Evolutionary conservation across 1,140 invertebrate genomes (phyloP).

Genomic region (Varroa destructor): DNA sequence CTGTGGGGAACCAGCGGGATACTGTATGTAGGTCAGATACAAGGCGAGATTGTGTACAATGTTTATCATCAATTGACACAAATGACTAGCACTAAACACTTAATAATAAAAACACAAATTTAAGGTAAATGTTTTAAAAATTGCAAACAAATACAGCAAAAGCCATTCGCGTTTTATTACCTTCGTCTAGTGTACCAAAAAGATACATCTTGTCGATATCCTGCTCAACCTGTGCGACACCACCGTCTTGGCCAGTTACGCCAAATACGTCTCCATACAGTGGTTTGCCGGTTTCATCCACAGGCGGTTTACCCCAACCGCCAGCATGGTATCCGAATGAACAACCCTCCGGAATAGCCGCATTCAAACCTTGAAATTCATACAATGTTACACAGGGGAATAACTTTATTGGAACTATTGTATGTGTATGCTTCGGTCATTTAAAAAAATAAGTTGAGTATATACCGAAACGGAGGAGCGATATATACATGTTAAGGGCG

Average conservation of each 20-base stretch:
- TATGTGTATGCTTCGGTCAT: background rate
- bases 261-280: constrained; percentile 99
- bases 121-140: too few relatives aligned
- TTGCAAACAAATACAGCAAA: too few relatives aligned
- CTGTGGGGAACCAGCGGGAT: too few relatives aligned
- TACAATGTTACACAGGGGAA: constrained; percentile 9
- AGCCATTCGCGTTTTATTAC: constrained; percentile 42
- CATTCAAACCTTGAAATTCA: constrained; percentile 32
- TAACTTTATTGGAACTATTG: too few relatives aligned
- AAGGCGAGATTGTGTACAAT: too few relatives aligned
- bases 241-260: constrained; percentile 38
- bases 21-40: too few relatives aligned
- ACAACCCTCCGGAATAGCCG: constrained; percentile 50
- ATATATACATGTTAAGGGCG: too few relatives aligned
- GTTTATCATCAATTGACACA: too few relatives aligned
- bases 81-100: too few relatives aligned
- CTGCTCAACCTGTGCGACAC: constrained; percentile 10
- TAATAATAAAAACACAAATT: too few relatives aligned
- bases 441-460: background rate
- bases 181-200: constrained; percentile 44
- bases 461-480: too few relatives aligned
- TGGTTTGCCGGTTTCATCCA: constrained; percentile 92
- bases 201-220: constrained; percentile 21
- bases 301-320: constrained; percentile 99
- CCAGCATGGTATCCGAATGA: constrained; percentile 98